Evolutionary conservation across 1,140 invertebrate genomes (phyloP), one percentile per base, ranked within the genome.

Genomic region (Eupristina koningsbergeri): DNA sequence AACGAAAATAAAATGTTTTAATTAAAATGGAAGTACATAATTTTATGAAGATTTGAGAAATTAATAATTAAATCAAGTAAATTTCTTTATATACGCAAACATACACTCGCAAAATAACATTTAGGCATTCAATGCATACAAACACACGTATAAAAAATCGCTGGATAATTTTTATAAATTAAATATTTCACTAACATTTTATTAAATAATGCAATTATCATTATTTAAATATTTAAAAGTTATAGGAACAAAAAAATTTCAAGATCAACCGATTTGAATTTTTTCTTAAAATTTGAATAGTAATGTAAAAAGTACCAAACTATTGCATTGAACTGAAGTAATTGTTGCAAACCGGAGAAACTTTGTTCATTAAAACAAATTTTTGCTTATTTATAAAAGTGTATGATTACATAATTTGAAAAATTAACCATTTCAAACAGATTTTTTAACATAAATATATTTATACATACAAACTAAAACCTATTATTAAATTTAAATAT

Each of bases 31-130:
- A 29, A 67, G 19, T 2, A 19, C 61, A 64, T 11, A 31, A n/a
- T 61, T 67, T 36, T 39, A 67, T 67, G 5, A 7, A 67, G 26
- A 71, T 3, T 71, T 39, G 41, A 15, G 41, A 71, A 41, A 71
- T 1, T 41, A n/a, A 71, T 71, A 26, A 71, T 71, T 71, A n/a
- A 71, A 41, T 71, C 36, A 71, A 41, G 11, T 71, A 41, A 71
- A 22, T 8, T 41, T 17, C 67, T 11, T 26, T 36, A 67, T 1
- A 39, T 22, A 8, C 8, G 22, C 9, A 5, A 1, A 39, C 0
- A 69, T 1, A 50, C n/a, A n/a, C 15, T 15, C 6, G 47, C 17
- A 17, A 9, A 50, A 8, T 9, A 50, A 17, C 41, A 13, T 50
- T 50, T 5, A 69, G 3, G 31, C 19, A 19, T 29, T 34, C 19